Evolutionary conservation across 2,113 vertebrate species (phyloP).

Genomic region (Pionites leucogaster): DNA sequence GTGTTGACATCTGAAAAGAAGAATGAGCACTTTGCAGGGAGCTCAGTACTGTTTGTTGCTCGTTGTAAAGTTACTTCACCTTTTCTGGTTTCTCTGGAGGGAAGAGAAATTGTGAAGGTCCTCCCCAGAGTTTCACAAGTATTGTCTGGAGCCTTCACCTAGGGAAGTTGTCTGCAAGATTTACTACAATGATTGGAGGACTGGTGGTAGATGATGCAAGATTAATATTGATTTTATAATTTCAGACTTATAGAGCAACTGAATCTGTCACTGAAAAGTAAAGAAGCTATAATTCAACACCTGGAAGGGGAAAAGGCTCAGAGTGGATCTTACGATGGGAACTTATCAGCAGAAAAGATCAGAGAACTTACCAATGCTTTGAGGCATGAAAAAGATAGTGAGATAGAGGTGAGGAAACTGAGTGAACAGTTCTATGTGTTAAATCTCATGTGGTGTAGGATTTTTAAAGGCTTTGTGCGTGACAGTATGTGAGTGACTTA

Average conservation of each 20-base stretch:
- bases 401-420: conserved; percentile 79
- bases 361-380: conserved; percentile 67
- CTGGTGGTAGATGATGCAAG: conserved; percentile 27
- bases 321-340: conserved; percentile 57
- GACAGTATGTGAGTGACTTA: background rate
- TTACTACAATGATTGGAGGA: background rate
- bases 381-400: conserved; percentile 74
- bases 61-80: background rate
- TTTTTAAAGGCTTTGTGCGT: background rate
- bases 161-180: background rate
- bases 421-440: background rate
- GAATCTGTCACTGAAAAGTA: conserved; percentile 80
- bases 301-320: conserved; percentile 71
- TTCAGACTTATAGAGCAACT: conserved; percentile 87
- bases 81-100: background rate
- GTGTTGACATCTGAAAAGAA: background rate
- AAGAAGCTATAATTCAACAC: conserved; percentile 82
- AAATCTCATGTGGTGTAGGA: background rate
- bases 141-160: background rate
- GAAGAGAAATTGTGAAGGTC: background rate
- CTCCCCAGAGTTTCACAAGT: background rate
- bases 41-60: background rate
- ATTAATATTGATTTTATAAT: conserved; percentile 68
- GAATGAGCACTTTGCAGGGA: background rate
- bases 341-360: conserved; percentile 53